These are phyloP conservation scores for Acronicta aceris DNA, from an alignment of 2,888 invertebrate species.

Conservation along the genomic window DNA sequence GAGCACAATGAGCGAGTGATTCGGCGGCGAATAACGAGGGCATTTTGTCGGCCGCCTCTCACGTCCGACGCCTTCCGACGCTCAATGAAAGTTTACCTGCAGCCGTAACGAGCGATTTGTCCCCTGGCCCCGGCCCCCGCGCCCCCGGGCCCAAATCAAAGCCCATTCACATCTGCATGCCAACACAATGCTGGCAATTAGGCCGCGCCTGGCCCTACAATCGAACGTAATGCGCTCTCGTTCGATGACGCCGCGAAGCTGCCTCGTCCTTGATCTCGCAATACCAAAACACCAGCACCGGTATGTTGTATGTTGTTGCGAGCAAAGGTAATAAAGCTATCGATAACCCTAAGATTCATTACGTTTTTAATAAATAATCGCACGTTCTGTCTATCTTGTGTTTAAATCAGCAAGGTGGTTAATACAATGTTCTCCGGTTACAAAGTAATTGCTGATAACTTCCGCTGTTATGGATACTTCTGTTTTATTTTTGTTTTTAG, in stretches of 20 bases:
- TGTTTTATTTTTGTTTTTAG: slow-evolving; percentile 33
- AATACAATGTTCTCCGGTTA: slow-evolving; percentile 50
- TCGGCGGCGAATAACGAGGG: slow-evolving; percentile 90
- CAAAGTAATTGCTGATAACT: slow-evolving; percentile 48
- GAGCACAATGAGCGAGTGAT: slow-evolving; percentile 89
- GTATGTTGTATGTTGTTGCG: slow-evolving; percentile 28
- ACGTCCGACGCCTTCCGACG: slow-evolving; percentile 89
- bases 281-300: slow-evolving; percentile 23
- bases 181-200: slow-evolving; percentile 90
- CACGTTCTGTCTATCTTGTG: slow-evolving; percentile 25
- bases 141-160: slow-evolving; percentile 87
- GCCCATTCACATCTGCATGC: slow-evolving; percentile 90
- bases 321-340: slow-evolving; percentile 22
- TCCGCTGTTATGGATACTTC: slow-evolving; percentile 41
- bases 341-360: slow-evolving; percentile 19
- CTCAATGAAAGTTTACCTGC: slow-evolving; percentile 90
- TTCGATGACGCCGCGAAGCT: slow-evolving; percentile 77
- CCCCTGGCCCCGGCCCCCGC: slow-evolving; percentile 84
- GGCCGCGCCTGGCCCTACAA: slow-evolving; percentile 86
- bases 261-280: slow-evolving; percentile 57
- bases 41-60: slow-evolving; percentile 89
- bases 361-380: slow-evolving; percentile 24
- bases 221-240: slow-evolving; percentile 87
- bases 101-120: slow-evolving; percentile 90
- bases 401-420: slow-evolving; percentile 31